A percentile compares a stretch with the other conserved stretches of the same genome.
Conservation (phyloP, 2,113 vertebrate genomes). For the Microcebus ravelobensis region DNA sequence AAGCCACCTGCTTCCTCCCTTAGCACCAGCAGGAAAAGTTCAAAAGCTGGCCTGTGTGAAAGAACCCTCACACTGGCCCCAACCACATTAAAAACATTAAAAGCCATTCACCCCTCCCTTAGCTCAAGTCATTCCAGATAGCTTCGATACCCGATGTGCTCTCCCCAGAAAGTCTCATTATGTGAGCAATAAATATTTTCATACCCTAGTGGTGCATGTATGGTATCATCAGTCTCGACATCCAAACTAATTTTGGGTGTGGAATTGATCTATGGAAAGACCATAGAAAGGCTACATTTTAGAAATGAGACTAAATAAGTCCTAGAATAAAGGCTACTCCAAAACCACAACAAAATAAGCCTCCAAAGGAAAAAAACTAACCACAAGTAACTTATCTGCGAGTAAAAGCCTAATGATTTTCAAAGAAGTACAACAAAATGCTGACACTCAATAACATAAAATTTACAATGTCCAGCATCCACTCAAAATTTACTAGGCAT, state of each 20-base stretch:
- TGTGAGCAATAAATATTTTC: neutral
- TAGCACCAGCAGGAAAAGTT: neutral
- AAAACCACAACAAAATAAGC: neutral
- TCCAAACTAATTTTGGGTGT: neutral
- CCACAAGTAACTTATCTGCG: neutral
- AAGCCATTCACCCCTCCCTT: neutral
- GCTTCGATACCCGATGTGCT: neutral
- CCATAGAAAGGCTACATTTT: neutral
- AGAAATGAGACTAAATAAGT: too few relatives aligned
- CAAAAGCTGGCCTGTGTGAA: neutral
- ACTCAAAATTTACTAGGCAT: neutral
- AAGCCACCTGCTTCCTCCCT: neutral
- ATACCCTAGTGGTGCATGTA: neutral
- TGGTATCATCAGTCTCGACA: neutral
- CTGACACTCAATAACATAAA: neutral
- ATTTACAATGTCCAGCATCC: neutral
- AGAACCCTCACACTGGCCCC: neutral
- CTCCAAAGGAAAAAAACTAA: neutral
- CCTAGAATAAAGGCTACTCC: too few relatives aligned
- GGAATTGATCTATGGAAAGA: neutral
- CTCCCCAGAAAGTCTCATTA: neutral
- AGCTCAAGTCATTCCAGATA: neutral
- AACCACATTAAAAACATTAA: neutral
- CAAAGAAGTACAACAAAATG: neutral
- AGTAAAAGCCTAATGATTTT: neutral